Evolutionary conservation across 1,140 invertebrate species (phyloP).

Genomic region (Lepidurus arcticus): DNA sequence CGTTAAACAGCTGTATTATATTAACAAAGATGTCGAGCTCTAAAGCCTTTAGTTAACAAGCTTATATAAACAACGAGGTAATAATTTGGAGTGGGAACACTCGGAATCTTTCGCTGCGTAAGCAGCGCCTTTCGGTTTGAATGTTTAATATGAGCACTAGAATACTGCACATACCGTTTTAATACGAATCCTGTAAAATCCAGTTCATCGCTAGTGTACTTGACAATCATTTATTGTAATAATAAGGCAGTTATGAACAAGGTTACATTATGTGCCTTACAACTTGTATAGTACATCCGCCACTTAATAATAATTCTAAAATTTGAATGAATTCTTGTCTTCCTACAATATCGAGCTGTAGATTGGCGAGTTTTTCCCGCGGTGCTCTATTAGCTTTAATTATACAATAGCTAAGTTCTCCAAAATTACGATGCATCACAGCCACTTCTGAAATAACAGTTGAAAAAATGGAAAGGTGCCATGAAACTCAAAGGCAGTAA

Average conservation of each 20-base stretch:
- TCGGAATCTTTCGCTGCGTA: too few species aligned
- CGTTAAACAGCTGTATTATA: too few species aligned
- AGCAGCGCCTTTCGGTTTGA: too few species aligned
- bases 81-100: too few species aligned
- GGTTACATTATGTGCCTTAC: constrained; percentile 4
- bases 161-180: too few species aligned
- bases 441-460: constrained; percentile 8
- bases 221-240: constrained; percentile 22
- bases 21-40: too few species aligned
- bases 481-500: constrained; percentile 6
- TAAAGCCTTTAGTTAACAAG: too few species aligned
- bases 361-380: background rate
- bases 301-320: background rate
- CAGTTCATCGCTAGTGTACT: background rate
- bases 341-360: background rate
- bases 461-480: background rate
- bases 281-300: constrained; percentile 11
- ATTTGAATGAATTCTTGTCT: background rate
- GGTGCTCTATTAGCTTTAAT: constrained; percentile 6
- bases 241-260: constrained; percentile 22
- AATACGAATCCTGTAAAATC: too few species aligned
- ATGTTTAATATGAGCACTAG: too few species aligned
- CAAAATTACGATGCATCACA: background rate
- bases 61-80: too few species aligned
- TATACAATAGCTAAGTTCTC: background rate